A percentile compares a stretch with the other conserved stretches of the same genome.
Conservation (phyloP, 2,113 vertebrate species). For the Anarrhichthys ocellatus region DNA sequence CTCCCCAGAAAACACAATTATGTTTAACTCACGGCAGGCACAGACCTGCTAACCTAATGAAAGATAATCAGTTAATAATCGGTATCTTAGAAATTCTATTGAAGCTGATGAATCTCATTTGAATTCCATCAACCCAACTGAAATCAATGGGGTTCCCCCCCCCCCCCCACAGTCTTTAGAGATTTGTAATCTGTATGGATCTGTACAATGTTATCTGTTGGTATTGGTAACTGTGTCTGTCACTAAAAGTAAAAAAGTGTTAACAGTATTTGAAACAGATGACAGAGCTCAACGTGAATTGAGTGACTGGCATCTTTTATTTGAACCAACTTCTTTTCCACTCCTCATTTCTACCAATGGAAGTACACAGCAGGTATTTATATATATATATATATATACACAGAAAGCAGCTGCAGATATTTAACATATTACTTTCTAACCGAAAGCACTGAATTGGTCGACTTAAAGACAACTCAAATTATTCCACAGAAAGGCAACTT, state of each 20-base stretch:
- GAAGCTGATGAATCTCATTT: conserved; percentile 48
- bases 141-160: conserved; percentile 42
- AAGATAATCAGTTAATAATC: conserved; percentile 68
- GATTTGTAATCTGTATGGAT: conserved; percentile 2
- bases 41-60: conserved; percentile 51
- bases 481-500: background rate
- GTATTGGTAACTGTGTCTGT: background rate
- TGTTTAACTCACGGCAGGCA: conserved; percentile 32
- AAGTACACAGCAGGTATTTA: background rate
- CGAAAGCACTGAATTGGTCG: background rate
- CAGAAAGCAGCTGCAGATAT: too few relatives aligned
- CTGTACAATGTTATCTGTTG: background rate
- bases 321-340: background rate
- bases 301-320: background rate
- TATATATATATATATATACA: too few relatives aligned
- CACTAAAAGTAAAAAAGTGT: background rate
- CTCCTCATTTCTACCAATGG: background rate
- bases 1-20: conserved; percentile 56
- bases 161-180: conserved; percentile 4
- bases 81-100: conserved; percentile 51
- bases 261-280: background rate
- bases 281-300: background rate
- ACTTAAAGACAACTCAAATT: background rate
- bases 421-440: background rate
- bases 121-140: conserved; percentile 34